Evolutionary conservation across 2,113 vertebrate species (phyloP), one percentile per base, ranked within the genome.

Genomic region (Rhinoptilus africanus): DNA sequence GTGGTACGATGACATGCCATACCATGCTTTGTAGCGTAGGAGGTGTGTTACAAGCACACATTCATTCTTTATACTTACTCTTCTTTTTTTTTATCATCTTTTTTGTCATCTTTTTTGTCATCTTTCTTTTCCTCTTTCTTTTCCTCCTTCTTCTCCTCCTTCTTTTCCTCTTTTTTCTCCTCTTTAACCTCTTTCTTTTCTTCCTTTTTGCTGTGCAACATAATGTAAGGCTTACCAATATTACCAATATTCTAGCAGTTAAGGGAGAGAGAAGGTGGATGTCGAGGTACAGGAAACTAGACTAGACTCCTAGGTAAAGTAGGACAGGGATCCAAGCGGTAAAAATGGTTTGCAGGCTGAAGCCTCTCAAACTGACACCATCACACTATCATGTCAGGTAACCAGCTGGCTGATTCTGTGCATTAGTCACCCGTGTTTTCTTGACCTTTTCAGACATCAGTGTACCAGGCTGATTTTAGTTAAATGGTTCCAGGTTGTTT

Each of bases 131-230:
- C 98, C 1, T 98, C 97, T 3, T 99, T 98, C 1, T 98, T 97
- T 8, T 97, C 94, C 54, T 97, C 96, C 6, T 97, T 95, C 3
- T 98, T 98, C 6, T 98, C 96, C 5, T 98, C 97, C 6, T 88
- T 69, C 48, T 98, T 97, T 63, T 98, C 98, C 47, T 99, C 97
- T 53, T 99, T 98, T 27, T 98, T 97, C 48, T 98, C 98, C 67
- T 99, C 91, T 74, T 98, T 98, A 8, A 98, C 97, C 12, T 98
- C 97, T 75, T 99, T 98, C 71, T 98, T 98, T 91, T 98, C 98
- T 56, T 98, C 98, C 91, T 99, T 99, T 98, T 99, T 99, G 96
- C 99, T 99, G 98, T 54, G 83, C 95, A 97, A 97, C 94, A 95
- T 32, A 96, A 96, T n/a, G 74, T 56, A 93, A 94, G 53, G 63